Evolutionary conservation across 2,888 invertebrate species (phyloP), one percentile per base, ranked within the genome.

Genomic region (Drosophila recens): DNA sequence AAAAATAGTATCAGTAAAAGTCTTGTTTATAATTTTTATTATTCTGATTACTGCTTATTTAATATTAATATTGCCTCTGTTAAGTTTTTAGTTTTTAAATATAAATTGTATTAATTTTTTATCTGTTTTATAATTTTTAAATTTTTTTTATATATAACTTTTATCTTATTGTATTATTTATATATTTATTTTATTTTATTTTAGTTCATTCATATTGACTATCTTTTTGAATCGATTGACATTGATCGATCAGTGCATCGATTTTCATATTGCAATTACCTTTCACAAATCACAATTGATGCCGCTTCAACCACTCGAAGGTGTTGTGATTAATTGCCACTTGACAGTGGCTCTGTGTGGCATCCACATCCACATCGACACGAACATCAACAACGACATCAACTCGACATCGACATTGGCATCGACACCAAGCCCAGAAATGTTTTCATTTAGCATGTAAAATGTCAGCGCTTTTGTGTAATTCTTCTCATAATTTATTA

Each of bases 391-490:
- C 58, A 57, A 43, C 43, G 3, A 15, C 5, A 9, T 58, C 23
- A 5, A 27, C 23, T 27, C 34, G 4, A 36, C 10, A 34, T 10
- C 34, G 51, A 38, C 62, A 63, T 63, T 53, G 65, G 70, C 61
- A 67, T 61, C 46, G 23, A 23, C 59, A 81, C 84, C 88, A 89
- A 87, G 78, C 88, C 82, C 80, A 84, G 46, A 82, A 87, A 81
- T 87, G 82, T 80, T 83, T 81, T 65, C 81, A 84, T 84, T 84
- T 79, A 65, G 65, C 81, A 67, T 89, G 87, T 85, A 87, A 84
- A 85, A 85, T 85, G 84, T 81, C 84, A 85, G 89, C 81, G 80
- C 69, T 69, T 30, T 67, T 69, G 69, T 72, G 79, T 79, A 73
- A 80, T 77, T 45, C 66, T 43, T 58, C 61, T 74, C 63, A 71